A percentile compares a stretch with the other conserved stretches of the same genome.
Evolutionary conservation across 2,888 invertebrate genomes (phyloP).

Genomic region (Neoascia interrupta): DNA sequence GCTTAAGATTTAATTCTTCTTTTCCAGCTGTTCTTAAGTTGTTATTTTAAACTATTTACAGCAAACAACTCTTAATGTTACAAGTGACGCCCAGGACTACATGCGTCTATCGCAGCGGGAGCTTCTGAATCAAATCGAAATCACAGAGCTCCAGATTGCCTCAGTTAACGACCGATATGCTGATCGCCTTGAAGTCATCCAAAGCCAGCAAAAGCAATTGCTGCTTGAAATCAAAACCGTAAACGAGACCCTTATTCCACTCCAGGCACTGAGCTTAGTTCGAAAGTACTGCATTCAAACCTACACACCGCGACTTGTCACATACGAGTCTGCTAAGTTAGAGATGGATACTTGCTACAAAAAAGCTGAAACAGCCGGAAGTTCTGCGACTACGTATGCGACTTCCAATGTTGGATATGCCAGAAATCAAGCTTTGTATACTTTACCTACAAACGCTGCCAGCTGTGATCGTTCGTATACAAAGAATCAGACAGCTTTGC

Average conservation of each 20-base stretch:
- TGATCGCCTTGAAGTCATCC: slow-evolving; percentile 14
- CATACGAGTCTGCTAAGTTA: background rate
- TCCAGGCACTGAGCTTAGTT: slow-evolving; percentile 11
- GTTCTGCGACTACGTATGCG: background rate
- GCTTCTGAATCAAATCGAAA: slow-evolving; percentile 12
- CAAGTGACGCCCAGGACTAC: slow-evolving; percentile 21
- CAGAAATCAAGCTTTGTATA: background rate
- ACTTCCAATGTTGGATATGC: background rate
- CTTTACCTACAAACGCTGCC: background rate
- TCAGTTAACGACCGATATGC: background rate
- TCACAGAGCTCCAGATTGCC: background rate
- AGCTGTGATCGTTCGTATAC: background rate
- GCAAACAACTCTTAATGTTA: background rate
- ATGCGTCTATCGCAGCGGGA: slow-evolving; percentile 13
- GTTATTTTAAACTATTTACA: no score
- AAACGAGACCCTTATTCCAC: slow-evolving; percentile 7
- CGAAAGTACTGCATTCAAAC: slow-evolving; percentile 49
- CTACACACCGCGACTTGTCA: slow-evolving; percentile 8
- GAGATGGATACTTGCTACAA: background rate
- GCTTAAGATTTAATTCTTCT: no score
- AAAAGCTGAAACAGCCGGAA: background rate
- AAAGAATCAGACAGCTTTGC: background rate
- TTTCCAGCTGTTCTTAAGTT: no score
- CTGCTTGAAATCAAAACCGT: slow-evolving; percentile 8
- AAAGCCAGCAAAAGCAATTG: slow-evolving; percentile 9